Evolutionary conservation across 2,113 vertebrate genomes (phyloP).

Genomic region (Gasterosteus aculeatus): DNA sequence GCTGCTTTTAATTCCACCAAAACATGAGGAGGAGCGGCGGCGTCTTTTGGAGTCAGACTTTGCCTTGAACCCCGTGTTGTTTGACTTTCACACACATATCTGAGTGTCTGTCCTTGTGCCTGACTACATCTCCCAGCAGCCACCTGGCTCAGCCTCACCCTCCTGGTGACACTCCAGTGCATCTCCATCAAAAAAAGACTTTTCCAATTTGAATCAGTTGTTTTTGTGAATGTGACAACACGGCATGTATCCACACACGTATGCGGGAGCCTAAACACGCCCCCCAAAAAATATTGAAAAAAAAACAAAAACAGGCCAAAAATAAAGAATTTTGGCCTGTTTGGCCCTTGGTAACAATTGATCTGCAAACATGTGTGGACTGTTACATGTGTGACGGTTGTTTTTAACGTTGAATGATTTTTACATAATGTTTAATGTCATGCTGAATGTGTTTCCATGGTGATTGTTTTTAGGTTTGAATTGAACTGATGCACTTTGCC

Average conservation of each 20-base stretch:
- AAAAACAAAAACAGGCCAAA: background rate
- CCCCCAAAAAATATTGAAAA: background rate
- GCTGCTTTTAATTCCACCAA: conserved; percentile 12
- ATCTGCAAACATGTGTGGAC: conserved; percentile 12
- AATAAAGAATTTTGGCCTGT: background rate
- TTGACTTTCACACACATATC: conserved; percentile 6
- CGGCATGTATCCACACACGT: conserved; percentile 23
- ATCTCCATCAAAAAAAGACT: conserved; percentile 4
- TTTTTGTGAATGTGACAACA: conserved; percentile 77
- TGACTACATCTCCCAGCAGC: conserved; percentile 65
- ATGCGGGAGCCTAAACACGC: background rate
- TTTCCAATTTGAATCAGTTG: conserved; percentile 42
- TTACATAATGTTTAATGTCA: conserved; percentile 84
- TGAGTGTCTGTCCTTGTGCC: background rate
- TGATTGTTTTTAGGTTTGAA: conserved; percentile 75
- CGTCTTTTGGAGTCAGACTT: conserved; percentile 44
- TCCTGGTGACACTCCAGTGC: conserved; percentile 6
- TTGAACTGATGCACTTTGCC: conserved; percentile 96
- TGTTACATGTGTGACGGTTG: conserved; percentile 36
- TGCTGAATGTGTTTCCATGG: conserved; percentile 82
- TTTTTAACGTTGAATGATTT: conserved; percentile 77
- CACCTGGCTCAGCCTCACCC: conserved; percentile 33
- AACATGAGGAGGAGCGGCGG: conserved; percentile 26
- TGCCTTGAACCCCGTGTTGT: conserved; percentile 59
- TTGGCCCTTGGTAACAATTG: background rate